Evolutionary conservation across 2,113 vertebrate genomes (phyloP), one percentile per base, ranked within the genome.

Genomic region (Maccullochella peelii): DNA sequence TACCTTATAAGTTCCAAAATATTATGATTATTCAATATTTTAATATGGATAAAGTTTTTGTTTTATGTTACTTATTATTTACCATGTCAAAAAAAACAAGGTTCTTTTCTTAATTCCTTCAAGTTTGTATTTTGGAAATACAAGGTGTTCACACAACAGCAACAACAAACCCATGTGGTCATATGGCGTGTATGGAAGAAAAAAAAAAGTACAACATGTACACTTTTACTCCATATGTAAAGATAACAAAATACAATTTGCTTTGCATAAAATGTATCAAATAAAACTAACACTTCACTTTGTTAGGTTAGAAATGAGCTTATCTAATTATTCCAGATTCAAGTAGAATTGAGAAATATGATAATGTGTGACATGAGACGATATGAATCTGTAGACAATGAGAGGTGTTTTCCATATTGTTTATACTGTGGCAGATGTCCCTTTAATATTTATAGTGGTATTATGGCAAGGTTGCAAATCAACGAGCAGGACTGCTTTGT

Each of bases 201-300:
- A 6, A 42, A 11, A 42, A 10, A 42, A 10, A 8, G 8, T 42
- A 8, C n/a, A 27, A 36, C 36, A 27, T 6, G 16, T 77, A 30
- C 1, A 69, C 57, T 6, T 33, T n/a, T 8, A 36, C 49, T 78
- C 18, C 6, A 36, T 47, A 10, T 42, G 40, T 8, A 27, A 76
- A 21, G 1, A 57, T 5, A 30, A 8, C 6, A 33, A 77, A 54
- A 77, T 44, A 79, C 20, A 47, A 30, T 59, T 63, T 8, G 2
- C 21, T 36, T 73, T 30, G 9, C 69, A 77, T 15, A 54, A 78
- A 73, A 74, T 50, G 25, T 36, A 62, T 40, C 6, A 25, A 61
- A 42, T 40, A 16, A 14, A 44, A 30, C 1, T 21, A 25, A 58
- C 14, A 40, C 6, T 65, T 63, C 21, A 58, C 30, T 77, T 27